Evolutionary conservation across 1,140 invertebrate genomes (phyloP).

Genomic region (Amphibalanus amphitrite): DNA sequence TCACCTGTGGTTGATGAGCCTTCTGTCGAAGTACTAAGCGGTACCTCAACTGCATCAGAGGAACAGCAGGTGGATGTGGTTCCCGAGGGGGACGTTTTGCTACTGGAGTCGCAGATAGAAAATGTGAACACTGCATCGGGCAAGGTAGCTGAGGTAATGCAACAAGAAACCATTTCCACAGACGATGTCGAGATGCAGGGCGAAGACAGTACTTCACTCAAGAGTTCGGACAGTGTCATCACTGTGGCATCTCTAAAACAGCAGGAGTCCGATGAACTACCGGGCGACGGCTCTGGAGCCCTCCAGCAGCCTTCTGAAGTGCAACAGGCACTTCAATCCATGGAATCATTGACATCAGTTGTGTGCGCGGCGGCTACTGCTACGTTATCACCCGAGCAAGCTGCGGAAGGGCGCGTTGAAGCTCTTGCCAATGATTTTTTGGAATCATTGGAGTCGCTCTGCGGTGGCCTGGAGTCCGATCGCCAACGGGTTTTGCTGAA

Average conservation of each 20-base stretch:
- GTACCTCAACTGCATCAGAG: too few relatives aligned
- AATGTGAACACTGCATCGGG: not conserved
- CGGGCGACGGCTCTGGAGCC: not conserved
- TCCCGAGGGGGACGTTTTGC: too few relatives aligned
- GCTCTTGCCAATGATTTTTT: not conserved
- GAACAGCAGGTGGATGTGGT: too few relatives aligned
- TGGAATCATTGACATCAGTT: not conserved
- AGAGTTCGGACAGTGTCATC: not conserved
- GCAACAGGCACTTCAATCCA: not conserved
- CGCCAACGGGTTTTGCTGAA: not conserved
- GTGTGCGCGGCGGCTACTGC: not conserved
- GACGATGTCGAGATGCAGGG: not conserved
- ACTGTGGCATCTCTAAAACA: not conserved
- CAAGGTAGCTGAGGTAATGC: not conserved
- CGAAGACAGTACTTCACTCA: not conserved
- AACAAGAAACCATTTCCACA: not conserved
- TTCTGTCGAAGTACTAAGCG: too few relatives aligned
- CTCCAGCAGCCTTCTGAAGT: not conserved
- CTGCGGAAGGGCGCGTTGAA: not conserved
- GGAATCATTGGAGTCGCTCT: not conserved
- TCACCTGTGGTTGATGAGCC: too few relatives aligned
- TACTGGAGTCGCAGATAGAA: not conserved
- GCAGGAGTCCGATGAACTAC: not conserved
- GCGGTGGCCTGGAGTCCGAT: not conserved
- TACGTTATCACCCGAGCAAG: not conserved